phyloP scores from a whole-genome alignment of 2,113 vertebrate genomes.

The Protomyctophum bolini region DNA sequence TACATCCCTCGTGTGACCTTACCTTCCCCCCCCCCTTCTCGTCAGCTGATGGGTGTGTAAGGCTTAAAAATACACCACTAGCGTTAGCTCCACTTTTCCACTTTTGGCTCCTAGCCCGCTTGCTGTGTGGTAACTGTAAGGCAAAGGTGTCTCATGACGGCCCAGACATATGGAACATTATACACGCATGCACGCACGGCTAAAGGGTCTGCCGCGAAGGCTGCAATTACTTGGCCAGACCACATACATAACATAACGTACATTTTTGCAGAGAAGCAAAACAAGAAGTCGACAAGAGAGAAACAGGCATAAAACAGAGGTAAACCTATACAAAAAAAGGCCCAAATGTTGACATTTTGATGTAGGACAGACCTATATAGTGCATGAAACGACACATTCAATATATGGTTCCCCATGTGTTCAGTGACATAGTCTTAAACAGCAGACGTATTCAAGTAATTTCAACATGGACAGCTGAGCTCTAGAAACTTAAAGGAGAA shows the following conservation, averaged over 20 bases:
- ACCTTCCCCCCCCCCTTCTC: constrained; percentile 11
- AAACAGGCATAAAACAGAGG: constrained; percentile 48
- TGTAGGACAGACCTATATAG: constrained; percentile 25
- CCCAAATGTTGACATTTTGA: constrained; percentile 20
- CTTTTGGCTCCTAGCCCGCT: constrained; percentile 69
- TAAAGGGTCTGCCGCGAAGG: constrained; percentile 63
- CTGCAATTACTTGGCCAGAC: constrained; percentile 70
- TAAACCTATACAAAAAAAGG: constrained; percentile 32
- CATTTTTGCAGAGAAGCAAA: constrained; percentile 36
- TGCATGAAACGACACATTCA: constrained; percentile 22
- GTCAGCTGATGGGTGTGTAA: constrained; percentile 58
- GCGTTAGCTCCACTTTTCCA: constrained; percentile 13
- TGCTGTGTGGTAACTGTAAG: constrained; percentile 75
- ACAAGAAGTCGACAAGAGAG: constrained; percentile 25
- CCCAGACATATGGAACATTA: constrained; percentile 47
- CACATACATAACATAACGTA: constrained; percentile 38
- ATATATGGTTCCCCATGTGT: constrained; percentile 28
- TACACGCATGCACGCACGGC: constrained; percentile 39
- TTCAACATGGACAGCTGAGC: constrained; percentile 20
- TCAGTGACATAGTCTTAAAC: constrained; percentile 9
- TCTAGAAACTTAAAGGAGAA: constrained; percentile 25
- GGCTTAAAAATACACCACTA: constrained; percentile 62
- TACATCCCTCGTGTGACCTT: constrained; percentile 46
- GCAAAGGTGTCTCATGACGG: constrained; percentile 72
- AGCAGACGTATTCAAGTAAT: constrained; percentile 33